phyloP scores from a whole-genome alignment of 1,140 invertebrate species.

The Dinoponera quadriceps region DNA sequence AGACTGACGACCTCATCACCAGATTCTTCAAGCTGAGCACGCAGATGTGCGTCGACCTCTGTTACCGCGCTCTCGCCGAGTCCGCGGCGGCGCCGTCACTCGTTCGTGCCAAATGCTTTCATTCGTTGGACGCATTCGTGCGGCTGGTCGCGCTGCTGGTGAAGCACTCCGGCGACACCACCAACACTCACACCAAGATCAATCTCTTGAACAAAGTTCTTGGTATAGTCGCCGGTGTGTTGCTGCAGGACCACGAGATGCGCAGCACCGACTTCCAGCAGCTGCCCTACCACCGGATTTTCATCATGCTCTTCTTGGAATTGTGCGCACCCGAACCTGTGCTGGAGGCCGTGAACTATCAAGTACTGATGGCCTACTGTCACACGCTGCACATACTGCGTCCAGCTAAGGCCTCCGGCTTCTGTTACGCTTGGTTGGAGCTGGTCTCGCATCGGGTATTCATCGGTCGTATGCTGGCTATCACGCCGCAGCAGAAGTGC shows the following conservation, averaged over 20 bases:
- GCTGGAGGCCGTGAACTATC: constrained; percentile 96
- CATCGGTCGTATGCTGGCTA: constrained; percentile 96
- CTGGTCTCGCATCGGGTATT: constrained; percentile 98
- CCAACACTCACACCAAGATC: constrained; percentile 97
- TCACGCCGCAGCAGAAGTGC: constrained; percentile 94
- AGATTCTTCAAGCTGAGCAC: constrained; percentile 98
- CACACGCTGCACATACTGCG: constrained; percentile 96
- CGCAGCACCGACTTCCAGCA: constrained; percentile 96
- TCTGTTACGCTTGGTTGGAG: constrained; percentile 99
- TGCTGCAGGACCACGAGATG: constrained; percentile 98
- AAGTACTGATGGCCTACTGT: constrained; percentile 95
- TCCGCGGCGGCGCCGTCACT: constrained; percentile 87
- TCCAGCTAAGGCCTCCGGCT: constrained; percentile 98
- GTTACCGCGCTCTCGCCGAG: constrained; percentile 92
- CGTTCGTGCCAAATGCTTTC: constrained; percentile 96
- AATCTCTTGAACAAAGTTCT: constrained; percentile 98
- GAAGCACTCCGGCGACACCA: constrained; percentile 96
- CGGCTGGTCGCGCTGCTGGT: constrained; percentile 97
- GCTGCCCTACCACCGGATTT: constrained; percentile 98
- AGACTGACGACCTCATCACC: constrained; percentile 98
- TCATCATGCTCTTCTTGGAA: constrained; percentile 99
- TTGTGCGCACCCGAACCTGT: constrained; percentile 97
- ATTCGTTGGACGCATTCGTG: constrained; percentile 98
- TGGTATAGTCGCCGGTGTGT: constrained; percentile 97
- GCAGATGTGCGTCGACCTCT: constrained; percentile 98